These are phyloP conservation scores for Canis aureus DNA, from an alignment of 2,113 vertebrate species.

Conservation along the genomic window DNA sequence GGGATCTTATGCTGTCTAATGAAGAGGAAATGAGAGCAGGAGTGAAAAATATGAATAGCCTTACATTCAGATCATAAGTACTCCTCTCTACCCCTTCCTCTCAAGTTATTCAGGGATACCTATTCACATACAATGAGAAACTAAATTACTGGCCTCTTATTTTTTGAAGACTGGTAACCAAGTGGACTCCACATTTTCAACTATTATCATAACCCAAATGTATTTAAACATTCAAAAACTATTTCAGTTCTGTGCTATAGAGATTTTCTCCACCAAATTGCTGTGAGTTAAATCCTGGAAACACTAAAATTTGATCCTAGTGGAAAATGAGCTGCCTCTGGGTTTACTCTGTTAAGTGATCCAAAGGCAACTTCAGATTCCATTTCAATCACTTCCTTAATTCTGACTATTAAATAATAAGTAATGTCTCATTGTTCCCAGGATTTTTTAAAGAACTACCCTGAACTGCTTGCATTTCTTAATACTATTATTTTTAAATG, in stretches of 20 bases:
- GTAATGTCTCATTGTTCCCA: background rate
- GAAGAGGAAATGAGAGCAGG: background rate
- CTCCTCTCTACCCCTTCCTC: background rate
- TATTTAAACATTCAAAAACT: background rate
- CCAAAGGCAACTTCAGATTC: conserved; percentile 31
- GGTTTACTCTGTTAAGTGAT: background rate
- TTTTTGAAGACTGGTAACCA: background rate
- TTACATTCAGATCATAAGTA: background rate
- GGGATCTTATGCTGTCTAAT: background rate
- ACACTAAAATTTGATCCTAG: background rate
- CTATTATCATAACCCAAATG: background rate
- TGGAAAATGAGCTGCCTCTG: background rate
- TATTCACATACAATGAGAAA: background rate
- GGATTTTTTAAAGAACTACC: background rate
- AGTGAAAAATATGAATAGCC: background rate
- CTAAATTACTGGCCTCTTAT: background rate
- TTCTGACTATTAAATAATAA: background rate
- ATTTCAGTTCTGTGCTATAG: background rate
- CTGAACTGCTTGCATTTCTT: background rate
- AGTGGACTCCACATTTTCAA: background rate
- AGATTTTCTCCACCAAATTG: background rate
- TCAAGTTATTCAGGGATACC: background rate
- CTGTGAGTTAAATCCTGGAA: background rate
- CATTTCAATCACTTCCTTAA: background rate
- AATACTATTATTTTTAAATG: background rate